Conservation (phyloP, 2,113 vertebrate genomes). For the Ginglymostoma cirratum region DNA sequence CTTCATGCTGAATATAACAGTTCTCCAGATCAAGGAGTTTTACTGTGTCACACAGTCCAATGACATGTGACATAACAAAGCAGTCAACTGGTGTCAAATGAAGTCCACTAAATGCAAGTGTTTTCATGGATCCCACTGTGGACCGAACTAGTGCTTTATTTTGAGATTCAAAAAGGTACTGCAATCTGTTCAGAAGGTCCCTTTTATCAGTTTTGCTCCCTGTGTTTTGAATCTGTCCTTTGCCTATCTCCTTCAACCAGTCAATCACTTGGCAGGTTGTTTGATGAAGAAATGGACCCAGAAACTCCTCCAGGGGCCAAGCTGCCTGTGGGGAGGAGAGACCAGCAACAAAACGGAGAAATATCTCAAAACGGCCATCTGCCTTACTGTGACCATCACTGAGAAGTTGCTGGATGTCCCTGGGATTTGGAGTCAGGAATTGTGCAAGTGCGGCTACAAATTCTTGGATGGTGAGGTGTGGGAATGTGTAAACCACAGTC, state of each 20-base stretch:
- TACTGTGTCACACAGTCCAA: background rate
- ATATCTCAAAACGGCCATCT: background rate
- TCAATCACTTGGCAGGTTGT: background rate
- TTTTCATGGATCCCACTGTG: background rate
- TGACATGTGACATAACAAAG: background rate
- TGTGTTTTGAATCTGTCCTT: background rate
- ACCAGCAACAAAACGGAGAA: background rate
- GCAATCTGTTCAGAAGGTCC: background rate
- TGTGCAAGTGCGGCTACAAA: conserved; percentile 55
- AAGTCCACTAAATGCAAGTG: background rate
- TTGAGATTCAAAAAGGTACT: conserved; percentile 9
- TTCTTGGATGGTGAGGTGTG: conserved; percentile 52
- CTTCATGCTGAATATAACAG: background rate
- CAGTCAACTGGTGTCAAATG: background rate
- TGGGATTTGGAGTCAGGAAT: conserved; percentile 41
- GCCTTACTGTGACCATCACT: background rate
- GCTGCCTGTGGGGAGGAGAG: background rate
- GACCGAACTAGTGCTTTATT: background rate
- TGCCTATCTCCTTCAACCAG: background rate
- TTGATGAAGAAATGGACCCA: background rate
- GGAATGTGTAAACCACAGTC: conserved; percentile 48
- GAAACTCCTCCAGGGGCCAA: background rate
- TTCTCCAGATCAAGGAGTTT: background rate
- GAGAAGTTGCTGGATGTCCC: background rate
- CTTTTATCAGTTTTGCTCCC: background rate